phyloP scores from a whole-genome alignment of 2,797 vertebrate genomes.

The Acrossocheilus wenchowensis region DNA sequence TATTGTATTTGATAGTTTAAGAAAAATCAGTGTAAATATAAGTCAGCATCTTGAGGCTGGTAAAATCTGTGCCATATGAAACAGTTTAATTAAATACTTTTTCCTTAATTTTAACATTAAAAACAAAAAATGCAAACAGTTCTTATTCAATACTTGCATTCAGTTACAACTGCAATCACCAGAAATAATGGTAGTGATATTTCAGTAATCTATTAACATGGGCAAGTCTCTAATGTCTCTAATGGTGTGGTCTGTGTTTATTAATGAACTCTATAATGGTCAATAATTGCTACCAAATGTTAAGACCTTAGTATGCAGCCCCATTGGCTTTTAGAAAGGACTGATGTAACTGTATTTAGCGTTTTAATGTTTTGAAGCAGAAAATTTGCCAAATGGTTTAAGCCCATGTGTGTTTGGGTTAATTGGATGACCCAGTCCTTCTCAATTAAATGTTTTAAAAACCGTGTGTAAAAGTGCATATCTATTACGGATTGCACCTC shows the following conservation, averaged over 20 bases:
- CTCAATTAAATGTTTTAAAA: constrained; percentile 83
- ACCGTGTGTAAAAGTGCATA: constrained; percentile 74
- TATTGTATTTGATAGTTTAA: neutral
- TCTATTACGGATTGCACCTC: constrained; percentile 75
- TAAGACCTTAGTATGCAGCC: neutral
- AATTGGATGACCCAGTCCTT: constrained; percentile 84
- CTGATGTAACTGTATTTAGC: constrained; percentile 58
- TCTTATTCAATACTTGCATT: neutral
- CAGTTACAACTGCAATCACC: neutral
- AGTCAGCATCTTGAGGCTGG: neutral
- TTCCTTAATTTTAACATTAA: neutral
- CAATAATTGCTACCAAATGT: constrained; percentile 1
- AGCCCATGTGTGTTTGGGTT: constrained; percentile 78
- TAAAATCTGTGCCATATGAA: neutral
- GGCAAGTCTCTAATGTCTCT: neutral
- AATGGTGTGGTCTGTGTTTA: neutral
- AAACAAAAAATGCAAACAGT: too few relatives aligned
- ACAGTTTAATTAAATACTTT: neutral
- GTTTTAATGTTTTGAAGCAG: constrained; percentile 76
- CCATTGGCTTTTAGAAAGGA: neutral
- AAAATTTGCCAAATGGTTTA: constrained; percentile 69
- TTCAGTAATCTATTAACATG: neutral
- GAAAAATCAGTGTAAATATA: neutral
- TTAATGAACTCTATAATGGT: constrained; percentile 25
- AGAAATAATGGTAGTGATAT: neutral